Percentiles rank a stretch among this genome's conserved stretches.
Evolutionary conservation across 64 coral and sea anemone species (phyloP).

Genomic region (Pocillopora damicornis): DNA sequence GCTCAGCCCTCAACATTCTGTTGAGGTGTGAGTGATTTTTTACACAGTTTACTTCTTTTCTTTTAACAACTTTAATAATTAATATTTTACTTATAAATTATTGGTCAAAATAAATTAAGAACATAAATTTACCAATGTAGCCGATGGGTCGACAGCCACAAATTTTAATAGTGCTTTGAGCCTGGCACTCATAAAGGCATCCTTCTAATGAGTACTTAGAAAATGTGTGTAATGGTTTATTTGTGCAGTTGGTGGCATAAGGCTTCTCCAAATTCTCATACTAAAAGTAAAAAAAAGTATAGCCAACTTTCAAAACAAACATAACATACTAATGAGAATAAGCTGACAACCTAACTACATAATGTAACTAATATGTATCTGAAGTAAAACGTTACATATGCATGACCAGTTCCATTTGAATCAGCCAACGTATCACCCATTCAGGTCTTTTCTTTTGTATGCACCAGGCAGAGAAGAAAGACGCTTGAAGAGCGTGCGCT

Average conservation of each 20-base stretch:
- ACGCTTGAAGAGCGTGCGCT: not conserved
- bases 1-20: too few species aligned
- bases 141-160: slow-evolving; percentile 4
- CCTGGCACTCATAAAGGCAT: slow-evolving; percentile 3
- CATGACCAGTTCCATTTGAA: too few species aligned
- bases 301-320: not conserved
- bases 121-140: slow-evolving; percentile 14
- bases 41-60: too few species aligned
- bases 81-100: too few species aligned
- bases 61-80: too few species aligned
- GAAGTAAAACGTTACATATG: too few species aligned
- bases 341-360: too few species aligned
- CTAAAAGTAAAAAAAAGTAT: not conserved
- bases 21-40: too few species aligned
- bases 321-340: too few species aligned
- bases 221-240: slow-evolving; percentile 9
- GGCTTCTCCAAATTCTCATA: slow-evolving; percentile 33
- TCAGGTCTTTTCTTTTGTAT: not conserved
- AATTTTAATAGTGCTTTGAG: not conserved
- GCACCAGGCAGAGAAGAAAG: too few species aligned
- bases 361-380: too few species aligned
- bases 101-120: not conserved
- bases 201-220: slow-evolving; percentile 23
- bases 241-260: slow-evolving; percentile 13
- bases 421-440: too few species aligned